phyloP scores from a whole-genome alignment of 1,140 invertebrate genomes.

The Periplaneta americana region DNA sequence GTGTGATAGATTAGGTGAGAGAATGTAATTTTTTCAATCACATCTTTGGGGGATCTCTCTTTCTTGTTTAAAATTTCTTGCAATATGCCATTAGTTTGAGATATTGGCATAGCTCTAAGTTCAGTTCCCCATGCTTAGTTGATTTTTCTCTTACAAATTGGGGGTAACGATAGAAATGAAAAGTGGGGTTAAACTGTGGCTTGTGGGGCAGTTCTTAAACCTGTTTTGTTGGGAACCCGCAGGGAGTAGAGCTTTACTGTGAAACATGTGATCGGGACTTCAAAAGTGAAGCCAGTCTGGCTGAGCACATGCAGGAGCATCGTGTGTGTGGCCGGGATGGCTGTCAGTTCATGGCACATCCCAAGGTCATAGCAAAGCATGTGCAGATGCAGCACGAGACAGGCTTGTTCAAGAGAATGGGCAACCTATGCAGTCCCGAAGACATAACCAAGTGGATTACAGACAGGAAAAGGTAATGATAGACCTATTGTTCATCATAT shows the following conservation, averaged over 20 bases:
- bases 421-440: conserved; percentile 63
- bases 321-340: conserved; percentile 69
- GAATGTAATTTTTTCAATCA: background rate
- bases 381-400: conserved; percentile 73
- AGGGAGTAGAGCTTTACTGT: conserved; percentile 45
- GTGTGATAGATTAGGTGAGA: background rate
- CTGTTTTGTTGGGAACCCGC: conserved; percentile 21
- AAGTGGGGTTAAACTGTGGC: background rate
- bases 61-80: background rate
- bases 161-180: background rate
- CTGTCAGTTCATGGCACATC: conserved; percentile 74
- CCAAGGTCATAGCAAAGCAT: conserved; percentile 72
- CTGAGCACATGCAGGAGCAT: conserved; percentile 62
- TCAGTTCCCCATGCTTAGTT: background rate
- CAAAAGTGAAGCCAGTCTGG: conserved; percentile 45
- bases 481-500: no score
- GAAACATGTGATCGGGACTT: conserved; percentile 73
- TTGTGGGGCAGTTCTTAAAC: background rate
- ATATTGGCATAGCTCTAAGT: background rate
- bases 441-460: conserved; percentile 77
- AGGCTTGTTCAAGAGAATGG: conserved; percentile 70
- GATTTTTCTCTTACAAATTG: background rate
- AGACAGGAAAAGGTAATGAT: conserved; percentile 64
- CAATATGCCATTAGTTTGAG: background rate
- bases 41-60: background rate